Evolutionary conservation across 2,888 invertebrate genomes (phyloP).

Genomic region (Dendrolimus pini): DNA sequence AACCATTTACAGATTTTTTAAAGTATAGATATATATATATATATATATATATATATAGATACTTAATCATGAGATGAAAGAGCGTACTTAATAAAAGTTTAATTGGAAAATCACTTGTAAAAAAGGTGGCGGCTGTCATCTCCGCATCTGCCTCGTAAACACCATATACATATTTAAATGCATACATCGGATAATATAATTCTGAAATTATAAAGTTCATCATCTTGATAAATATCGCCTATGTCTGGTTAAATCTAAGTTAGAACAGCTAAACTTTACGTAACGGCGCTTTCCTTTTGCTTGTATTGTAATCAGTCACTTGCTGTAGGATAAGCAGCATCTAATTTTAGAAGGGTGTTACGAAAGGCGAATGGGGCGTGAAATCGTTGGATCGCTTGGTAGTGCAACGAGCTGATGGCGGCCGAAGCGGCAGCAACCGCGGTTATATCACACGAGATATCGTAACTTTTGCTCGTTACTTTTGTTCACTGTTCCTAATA

Average conservation of each 20-base stretch:
- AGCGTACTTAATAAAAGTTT: no score
- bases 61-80: no score
- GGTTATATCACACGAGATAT: conserved; percentile 64
- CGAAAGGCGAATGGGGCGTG: conserved; percentile 45
- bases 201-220: no score
- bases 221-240: no score
- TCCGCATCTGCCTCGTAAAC: no score
- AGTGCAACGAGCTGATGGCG: conserved; percentile 29
- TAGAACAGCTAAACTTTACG: not conserved
- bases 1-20: no score
- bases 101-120: no score
- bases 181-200: no score
- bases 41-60: no score
- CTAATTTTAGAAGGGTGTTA: conserved; percentile 37
- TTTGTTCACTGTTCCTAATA: conserved; percentile 53
- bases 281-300: not conserved
- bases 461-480: conserved; percentile 62
- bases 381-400: conserved; percentile 32
- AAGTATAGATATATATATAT: no score
- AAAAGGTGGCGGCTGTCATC: no score
- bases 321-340: conserved; percentile 12
- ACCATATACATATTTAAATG: no score
- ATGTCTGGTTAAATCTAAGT: not conserved
- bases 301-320: not conserved
- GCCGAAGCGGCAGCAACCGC: conserved; percentile 14